Percentiles rank a stretch among this genome's conserved stretches.
Evolutionary conservation across 2,797 vertebrate species (phyloP).

Genomic region (Lepidocolaptes lacrymiger): DNA sequence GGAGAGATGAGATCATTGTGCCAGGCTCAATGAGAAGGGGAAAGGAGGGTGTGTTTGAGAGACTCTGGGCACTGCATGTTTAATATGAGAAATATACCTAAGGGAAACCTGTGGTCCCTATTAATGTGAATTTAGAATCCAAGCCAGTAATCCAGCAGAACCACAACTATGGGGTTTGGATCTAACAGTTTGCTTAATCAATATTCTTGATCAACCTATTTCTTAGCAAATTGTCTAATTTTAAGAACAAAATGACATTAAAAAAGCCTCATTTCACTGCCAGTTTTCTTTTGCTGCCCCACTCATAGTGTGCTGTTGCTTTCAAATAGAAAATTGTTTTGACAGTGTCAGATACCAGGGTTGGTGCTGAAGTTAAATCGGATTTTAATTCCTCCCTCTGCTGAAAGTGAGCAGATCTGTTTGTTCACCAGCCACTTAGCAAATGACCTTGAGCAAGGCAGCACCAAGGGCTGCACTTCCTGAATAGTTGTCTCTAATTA

Average conservation of each 20-base stretch:
- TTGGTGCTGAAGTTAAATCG: neutral
- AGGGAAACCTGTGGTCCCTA: neutral
- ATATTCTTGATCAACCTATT: neutral
- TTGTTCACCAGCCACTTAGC: neutral
- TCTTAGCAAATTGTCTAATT: neutral
- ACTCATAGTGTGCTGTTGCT: neutral
- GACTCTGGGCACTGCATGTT: neutral
- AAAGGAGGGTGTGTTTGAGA: neutral
- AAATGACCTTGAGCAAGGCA: conserved; percentile 23
- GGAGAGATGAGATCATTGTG: neutral
- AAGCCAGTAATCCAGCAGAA: neutral
- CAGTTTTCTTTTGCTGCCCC: neutral
- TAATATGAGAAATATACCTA: neutral
- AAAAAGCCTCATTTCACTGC: neutral
- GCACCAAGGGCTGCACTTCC: neutral
- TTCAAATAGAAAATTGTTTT: neutral
- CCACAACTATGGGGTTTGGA: neutral
- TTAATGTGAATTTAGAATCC: neutral
- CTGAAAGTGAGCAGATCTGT: conserved; percentile 7
- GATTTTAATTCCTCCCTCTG: neutral
- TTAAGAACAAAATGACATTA: neutral
- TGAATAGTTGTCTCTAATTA: neutral
- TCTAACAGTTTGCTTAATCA: neutral
- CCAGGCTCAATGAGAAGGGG: neutral
- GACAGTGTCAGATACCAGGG: neutral